Base-by-base conservation (phyloP, 2,888 invertebrate genomes). In the Beris chalybata region DNA sequence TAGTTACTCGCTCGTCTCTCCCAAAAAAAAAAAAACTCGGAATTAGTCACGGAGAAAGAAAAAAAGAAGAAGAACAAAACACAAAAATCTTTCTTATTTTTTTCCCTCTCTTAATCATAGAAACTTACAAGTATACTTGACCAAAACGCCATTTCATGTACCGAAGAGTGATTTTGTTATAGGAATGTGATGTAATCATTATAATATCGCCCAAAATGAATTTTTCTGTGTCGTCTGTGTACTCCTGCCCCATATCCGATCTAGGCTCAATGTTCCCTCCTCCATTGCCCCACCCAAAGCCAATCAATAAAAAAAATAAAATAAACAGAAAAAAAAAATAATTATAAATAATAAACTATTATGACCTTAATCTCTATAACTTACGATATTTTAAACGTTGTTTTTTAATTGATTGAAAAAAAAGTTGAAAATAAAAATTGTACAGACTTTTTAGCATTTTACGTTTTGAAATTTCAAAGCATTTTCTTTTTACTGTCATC, bases 1-100 rank as follows among this genome's bases (percentile, higher is more conserved):
- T 74, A 73, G 71, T 52, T 5, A 59, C 7, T 13, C 64, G 12
- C 74, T 75, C 38, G 4, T 55, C n/a, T 32, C 22, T 13, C 44
- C 15, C 29, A 15, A 15, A 5, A 22, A 38, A 38, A 38, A 38
- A 38, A 38, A 38, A 38, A 32, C 32, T 38, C 38, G 38, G 7
- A 38, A 38, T 38, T 44, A 3, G 69, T 69, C 6, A 58, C 59
- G 1, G 70, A 72, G 30, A 66, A 65, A 15, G 83, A 38, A 38
- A 5, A 38, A 38, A 38, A 38, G 38, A 38, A 79, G 81, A 1
- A 79, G 81, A 1, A 80, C 74, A 50, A 84, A 73, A 65, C 86
- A 86, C 66, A 85, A 82, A 0, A 86, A 83, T 0, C 82, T 83
- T 71, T 87, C 88, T 57, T 85, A 86, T 66, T 89, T 29, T 48